A percentile compares a stretch with the other conserved stretches of the same genome.
These are phyloP conservation scores for Piezodorus guildinii DNA, from an alignment of 1,140 invertebrate species.

Conservation along the genomic window DNA sequence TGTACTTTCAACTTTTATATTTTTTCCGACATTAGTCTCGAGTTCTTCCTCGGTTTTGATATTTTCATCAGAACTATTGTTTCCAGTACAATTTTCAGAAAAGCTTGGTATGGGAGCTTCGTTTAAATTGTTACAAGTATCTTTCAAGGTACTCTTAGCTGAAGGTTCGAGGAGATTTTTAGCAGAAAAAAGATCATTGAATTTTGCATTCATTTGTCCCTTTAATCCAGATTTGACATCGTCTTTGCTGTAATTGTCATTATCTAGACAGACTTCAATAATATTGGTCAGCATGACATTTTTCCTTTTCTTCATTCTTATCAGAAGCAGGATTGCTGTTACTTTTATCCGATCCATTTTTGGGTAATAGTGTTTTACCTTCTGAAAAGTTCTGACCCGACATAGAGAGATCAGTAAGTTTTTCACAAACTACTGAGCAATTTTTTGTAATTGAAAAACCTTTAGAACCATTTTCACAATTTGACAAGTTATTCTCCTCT, in stretches of 20 bases:
- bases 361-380: not conserved
- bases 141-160: not conserved
- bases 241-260: constrained; percentile 2
- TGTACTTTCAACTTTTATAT: not conserved
- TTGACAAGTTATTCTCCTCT: not conserved
- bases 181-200: constrained; percentile 16
- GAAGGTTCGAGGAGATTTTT: constrained; percentile 9
- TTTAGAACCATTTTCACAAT: not conserved
- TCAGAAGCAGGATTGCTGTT: not conserved
- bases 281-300: constrained; percentile 16
- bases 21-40: constrained; percentile 1
- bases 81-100: no score
- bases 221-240: not conserved
- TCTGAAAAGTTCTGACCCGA: no score
- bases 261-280: constrained; percentile 18
- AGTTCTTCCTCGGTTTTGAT: constrained; percentile 4
- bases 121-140: not conserved
- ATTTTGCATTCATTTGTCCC: constrained; percentile 2
- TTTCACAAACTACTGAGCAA: no score
- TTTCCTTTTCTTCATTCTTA: constrained; percentile 2
- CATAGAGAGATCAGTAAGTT: not conserved
- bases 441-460: not conserved
- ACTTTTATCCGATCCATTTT: not conserved
- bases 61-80: not conserved
- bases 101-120: not conserved